phyloP scores from a whole-genome alignment of 2,888 invertebrate species.

The Tinea semifulvella region DNA sequence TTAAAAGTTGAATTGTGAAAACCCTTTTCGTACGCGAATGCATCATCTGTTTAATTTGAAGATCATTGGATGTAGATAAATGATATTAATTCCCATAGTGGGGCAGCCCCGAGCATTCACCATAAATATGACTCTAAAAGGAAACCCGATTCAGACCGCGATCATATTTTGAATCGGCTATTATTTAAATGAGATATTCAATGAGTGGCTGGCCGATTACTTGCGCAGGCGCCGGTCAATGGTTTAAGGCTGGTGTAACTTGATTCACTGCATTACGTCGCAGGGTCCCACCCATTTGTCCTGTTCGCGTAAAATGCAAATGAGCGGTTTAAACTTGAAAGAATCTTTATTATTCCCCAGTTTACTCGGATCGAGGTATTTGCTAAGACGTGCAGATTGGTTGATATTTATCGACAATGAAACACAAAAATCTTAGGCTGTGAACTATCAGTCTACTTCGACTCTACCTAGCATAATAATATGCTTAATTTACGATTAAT shows the following conservation, averaged over 20 bases:
- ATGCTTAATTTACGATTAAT: too few relatives aligned
- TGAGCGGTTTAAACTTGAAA: neutral
- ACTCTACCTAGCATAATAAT: too few relatives aligned
- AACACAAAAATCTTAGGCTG: too few relatives aligned
- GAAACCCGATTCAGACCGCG: constrained; percentile 19
- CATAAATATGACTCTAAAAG: constrained; percentile 23
- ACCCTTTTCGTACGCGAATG: neutral
- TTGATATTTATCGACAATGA: too few relatives aligned
- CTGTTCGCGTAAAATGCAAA: constrained; percentile 9
- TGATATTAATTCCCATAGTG: constrained; percentile 21
- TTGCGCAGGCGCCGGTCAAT: constrained; percentile 12
- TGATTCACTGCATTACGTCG: constrained; percentile 7
- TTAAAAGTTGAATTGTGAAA: too few relatives aligned
- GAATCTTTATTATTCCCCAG: neutral
- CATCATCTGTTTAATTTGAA: too few relatives aligned
- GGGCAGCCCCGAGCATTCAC: constrained; percentile 18
- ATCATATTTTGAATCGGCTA: constrained; percentile 24
- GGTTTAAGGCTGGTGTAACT: constrained; percentile 8
- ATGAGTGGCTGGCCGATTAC: constrained; percentile 19
- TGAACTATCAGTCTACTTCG: too few relatives aligned
- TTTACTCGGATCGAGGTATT: too few relatives aligned
- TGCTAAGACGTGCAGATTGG: too few relatives aligned
- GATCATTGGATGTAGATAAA: constrained; percentile 23
- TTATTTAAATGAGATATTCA: constrained; percentile 32
- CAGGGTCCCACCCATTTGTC: constrained; percentile 9